Evolutionary conservation across 2,888 invertebrate genomes (phyloP), one percentile per base, ranked within the genome.

Genomic region (Polymixis flavicincta): DNA sequence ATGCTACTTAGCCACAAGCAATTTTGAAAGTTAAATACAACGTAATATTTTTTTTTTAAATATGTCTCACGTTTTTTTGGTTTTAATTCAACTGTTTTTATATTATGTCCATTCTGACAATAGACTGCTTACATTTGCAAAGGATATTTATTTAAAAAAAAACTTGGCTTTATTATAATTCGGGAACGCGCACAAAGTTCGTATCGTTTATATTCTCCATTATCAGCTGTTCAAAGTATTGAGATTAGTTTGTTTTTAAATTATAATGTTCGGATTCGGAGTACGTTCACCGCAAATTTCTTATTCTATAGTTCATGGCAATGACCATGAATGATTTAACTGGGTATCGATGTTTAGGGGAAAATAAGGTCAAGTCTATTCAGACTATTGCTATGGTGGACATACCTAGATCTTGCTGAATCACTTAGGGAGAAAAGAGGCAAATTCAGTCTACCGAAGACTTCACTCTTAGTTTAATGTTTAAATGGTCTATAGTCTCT

Each of bases 171-270:
- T 70, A 63, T 79, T 71, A 22, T 61, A 37, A 85, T 78, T 64
- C 55, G 52, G 37, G 37, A 83, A 61, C 55, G 28, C 50, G 25
- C 68, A 55, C 61, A 25, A 65, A 73, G n/a, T 64, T 63, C 42
- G 50, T 52, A 70, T 71, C 13, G 65, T 73, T 84, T 60, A 83
- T 85, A 87, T 83, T 80, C 80, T 78, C 79, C 71, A 74, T 79
- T 78, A 83, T 82, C 89, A 87, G 85, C 85, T 87, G 85, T 78
- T 65, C 74, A 74, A 82, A 79, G 75, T 87, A 85, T 87, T 80
- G 71, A 85, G 78, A 87, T 86, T 50, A 76, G 74, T 71, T 76
- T 60, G 73, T 85, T 83, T 84, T 64, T 64, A 80, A 85, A 84
- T 87, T 80, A 73, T 80, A 85, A 87, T 85, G 28, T 72, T 5